These are phyloP conservation scores for Dicyrtomina minuta DNA, from an alignment of 2,888 invertebrate species.

Conservation along the genomic window DNA sequence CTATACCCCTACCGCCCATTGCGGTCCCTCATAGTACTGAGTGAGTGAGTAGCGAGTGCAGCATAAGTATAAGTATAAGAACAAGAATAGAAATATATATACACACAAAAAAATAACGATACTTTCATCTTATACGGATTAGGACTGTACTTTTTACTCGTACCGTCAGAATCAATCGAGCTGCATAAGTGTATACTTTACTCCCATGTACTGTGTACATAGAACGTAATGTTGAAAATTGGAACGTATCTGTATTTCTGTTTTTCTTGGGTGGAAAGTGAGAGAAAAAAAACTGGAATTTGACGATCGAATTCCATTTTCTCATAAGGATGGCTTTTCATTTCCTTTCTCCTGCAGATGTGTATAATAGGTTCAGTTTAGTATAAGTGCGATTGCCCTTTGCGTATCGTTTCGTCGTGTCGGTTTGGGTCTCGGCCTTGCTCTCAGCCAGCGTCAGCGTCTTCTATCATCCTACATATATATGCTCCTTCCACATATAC, in stretches of 20 bases:
- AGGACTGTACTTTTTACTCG: too few relatives aligned
- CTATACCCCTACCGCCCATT: too few relatives aligned
- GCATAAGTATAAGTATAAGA: neutral
- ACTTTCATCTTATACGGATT: too few relatives aligned
- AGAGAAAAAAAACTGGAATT: constrained; percentile 29
- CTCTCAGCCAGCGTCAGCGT: neutral
- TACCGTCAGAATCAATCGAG: neutral
- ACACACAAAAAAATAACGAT: neutral
- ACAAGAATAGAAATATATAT: neutral
- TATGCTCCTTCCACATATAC: neutral
- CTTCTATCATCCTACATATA: neutral
- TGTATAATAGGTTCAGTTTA: constrained; percentile 41
- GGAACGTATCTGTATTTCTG: neutral
- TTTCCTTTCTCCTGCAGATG: constrained; percentile 50
- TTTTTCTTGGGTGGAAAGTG: constrained; percentile 18
- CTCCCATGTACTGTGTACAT: neutral
- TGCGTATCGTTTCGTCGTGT: constrained; percentile 22
- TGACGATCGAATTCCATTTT: constrained; percentile 40
- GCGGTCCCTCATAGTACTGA: too few relatives aligned
- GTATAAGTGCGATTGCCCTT: constrained; percentile 34
- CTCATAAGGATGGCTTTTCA: constrained; percentile 47
- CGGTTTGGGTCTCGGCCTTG: neutral
- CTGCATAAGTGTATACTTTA: constrained; percentile 15
- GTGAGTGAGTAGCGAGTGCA: too few relatives aligned
- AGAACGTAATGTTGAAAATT: neutral